Percentiles rank a stretch among this genome's conserved stretches.
Evolutionary conservation across 1,140 invertebrate species (phyloP).

Genomic region (Danaus plexippus): DNA sequence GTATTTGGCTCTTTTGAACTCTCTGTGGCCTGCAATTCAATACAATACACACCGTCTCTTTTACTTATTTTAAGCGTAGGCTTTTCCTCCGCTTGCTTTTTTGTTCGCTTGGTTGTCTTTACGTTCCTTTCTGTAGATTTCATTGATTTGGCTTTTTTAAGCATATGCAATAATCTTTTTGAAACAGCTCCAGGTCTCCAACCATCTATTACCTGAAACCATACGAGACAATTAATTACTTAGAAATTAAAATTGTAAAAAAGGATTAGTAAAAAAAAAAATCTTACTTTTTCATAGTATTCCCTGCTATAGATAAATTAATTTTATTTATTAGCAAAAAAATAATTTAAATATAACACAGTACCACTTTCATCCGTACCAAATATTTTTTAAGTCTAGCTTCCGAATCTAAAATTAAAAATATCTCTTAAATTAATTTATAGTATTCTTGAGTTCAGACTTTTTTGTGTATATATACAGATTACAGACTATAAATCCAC

Average conservation of each 20-base stretch:
- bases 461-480: too few relatives aligned
- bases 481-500: too few relatives aligned
- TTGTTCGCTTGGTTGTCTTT: conserved; percentile 32
- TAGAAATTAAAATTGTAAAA: conserved; percentile 9
- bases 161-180: conserved; percentile 35
- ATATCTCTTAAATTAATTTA: too few relatives aligned
- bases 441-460: too few relatives aligned
- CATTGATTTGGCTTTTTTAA: conserved; percentile 39
- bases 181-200: conserved; percentile 59
- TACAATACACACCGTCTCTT: conserved; percentile 38
- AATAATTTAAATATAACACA: conserved; percentile 7
- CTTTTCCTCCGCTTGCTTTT: conserved; percentile 39
- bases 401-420: too few relatives aligned
- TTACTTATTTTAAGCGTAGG: conserved; percentile 46
- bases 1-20: conserved; percentile 14
- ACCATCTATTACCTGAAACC: conserved; percentile 32
- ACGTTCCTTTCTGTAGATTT: conserved; percentile 16
- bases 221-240: conserved; percentile 3
- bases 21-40: conserved; percentile 41
- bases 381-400: conserved; percentile 16
- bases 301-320: too few relatives aligned
- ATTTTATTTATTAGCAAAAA: conserved; percentile 7
- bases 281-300: conserved; percentile 15
- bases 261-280: conserved; percentile 10
- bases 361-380: conserved; percentile 6